phyloP scores from a whole-genome alignment of 2,797 vertebrate genomes.

The Eulemur mongoz region DNA sequence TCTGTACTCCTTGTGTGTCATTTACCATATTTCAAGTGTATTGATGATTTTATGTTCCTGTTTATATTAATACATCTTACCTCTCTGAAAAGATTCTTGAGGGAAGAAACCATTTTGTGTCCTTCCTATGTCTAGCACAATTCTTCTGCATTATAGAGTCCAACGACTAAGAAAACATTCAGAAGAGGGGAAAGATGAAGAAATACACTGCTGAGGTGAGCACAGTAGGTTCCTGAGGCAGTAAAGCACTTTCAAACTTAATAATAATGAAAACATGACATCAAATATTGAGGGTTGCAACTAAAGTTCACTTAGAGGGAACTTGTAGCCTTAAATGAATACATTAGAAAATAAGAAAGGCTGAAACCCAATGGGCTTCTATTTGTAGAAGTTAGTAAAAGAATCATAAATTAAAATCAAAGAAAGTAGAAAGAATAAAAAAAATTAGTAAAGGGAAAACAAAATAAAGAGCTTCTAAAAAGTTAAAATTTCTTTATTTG shows the following conservation, averaged over 20 bases:
- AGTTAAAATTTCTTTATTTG: background rate
- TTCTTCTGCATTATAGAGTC: background rate
- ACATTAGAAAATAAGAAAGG: background rate
- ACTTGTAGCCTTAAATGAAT: background rate
- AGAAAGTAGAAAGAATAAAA: background rate
- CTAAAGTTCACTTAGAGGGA: background rate
- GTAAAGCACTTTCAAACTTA: background rate
- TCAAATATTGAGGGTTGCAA: background rate
- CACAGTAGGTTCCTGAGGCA: background rate
- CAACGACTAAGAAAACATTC: background rate
- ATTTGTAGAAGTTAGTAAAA: constrained; percentile 29
- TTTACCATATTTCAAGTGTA: background rate
- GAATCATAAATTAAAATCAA: background rate
- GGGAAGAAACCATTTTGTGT: background rate
- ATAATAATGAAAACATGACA: background rate
- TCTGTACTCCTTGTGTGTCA: background rate
- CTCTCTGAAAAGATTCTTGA: constrained; percentile 2
- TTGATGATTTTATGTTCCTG: background rate
- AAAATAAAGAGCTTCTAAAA: background rate
- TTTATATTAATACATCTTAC: background rate
- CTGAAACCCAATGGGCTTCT: background rate
- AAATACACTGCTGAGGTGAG: background rate
- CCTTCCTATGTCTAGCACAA: background rate
- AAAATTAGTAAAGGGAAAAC: background rate
- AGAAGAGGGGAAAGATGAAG: background rate